Evolutionary conservation across 2,888 invertebrate genomes (phyloP).

Genomic region (Phorcus lineatus): DNA sequence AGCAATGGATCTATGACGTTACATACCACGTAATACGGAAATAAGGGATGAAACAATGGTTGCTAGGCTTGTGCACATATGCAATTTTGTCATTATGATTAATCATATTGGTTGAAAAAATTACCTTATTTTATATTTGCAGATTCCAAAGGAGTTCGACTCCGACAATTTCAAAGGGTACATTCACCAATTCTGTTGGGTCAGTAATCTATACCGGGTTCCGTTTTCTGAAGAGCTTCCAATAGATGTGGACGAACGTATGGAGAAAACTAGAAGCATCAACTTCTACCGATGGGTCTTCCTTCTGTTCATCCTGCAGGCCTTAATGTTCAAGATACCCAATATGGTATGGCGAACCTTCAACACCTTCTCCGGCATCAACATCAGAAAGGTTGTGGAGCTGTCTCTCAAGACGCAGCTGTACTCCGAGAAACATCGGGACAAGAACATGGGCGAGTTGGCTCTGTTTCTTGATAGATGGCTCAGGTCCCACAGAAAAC

Average conservation of each 20-base stretch:
- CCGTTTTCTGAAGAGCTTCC: neutral
- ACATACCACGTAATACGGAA: too few species aligned
- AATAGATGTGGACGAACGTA: neutral
- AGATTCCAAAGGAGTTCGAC: neutral
- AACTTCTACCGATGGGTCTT: constrained; percentile 24
- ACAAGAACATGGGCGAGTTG: constrained; percentile 51
- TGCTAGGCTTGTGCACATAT: too few species aligned
- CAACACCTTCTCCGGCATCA: constrained; percentile 58
- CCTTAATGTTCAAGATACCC: constrained; percentile 40
- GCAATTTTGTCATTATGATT: too few species aligned
- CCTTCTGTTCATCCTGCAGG: neutral
- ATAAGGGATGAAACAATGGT: too few species aligned
- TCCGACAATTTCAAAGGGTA: neutral
- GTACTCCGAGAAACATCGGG: constrained; percentile 50
- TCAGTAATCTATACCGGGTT: neutral
- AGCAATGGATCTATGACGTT: too few species aligned
- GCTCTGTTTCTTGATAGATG: constrained; percentile 55
- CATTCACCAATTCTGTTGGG: neutral
- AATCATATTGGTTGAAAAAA: too few species aligned
- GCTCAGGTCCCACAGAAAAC: constrained; percentile 37
- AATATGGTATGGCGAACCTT: constrained; percentile 75
- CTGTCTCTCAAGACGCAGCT: constrained; percentile 53
- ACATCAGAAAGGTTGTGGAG: constrained; percentile 46
- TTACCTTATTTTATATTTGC: neutral
- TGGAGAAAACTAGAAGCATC: neutral